Evolutionary conservation across 2,888 invertebrate genomes (phyloP).

Genomic region (Heteromyza rotundicornis): DNA sequence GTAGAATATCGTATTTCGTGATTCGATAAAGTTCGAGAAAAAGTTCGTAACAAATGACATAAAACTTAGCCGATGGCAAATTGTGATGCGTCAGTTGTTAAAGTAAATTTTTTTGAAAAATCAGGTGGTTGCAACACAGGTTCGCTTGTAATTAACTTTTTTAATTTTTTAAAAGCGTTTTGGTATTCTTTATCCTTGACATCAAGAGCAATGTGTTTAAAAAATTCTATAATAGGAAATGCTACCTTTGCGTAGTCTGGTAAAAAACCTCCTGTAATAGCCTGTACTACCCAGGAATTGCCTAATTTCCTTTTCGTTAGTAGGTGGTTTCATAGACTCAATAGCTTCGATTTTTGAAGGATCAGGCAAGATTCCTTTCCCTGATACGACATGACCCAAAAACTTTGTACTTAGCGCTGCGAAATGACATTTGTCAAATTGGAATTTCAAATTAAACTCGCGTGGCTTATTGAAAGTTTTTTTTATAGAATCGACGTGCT

Average conservation of each 20-base stretch:
- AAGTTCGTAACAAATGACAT: conserved; percentile 17
- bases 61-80: conserved; percentile 20
- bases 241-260: conserved; percentile 24
- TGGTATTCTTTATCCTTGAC: conserved; percentile 13
- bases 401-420: conserved; percentile 16
- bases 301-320: conserved; percentile 30
- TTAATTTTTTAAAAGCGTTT: conserved; percentile 22
- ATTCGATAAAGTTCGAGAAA: conserved; percentile 17
- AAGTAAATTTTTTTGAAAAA: conserved; percentile 31
- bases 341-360: conserved; percentile 24
- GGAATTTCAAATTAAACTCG: conserved; percentile 17
- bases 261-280: conserved; percentile 22
- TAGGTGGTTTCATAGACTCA: conserved; percentile 12
- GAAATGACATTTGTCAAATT: conserved; percentile 22
- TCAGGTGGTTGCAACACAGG: conserved; percentile 41
- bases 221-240: conserved; percentile 26
- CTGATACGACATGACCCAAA: conserved; percentile 20
- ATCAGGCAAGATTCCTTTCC: conserved; percentile 25
- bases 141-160: conserved; percentile 21
- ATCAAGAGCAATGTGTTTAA: conserved; percentile 25
- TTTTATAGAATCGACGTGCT: conserved; percentile 30
- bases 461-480: conserved; percentile 19
- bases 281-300: conserved; percentile 27
- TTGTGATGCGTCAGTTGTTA: conserved; percentile 24
- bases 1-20: conserved; percentile 39